A percentile compares a stretch with the other conserved stretches of the same genome.
phyloP scores from a whole-genome alignment of 2,113 vertebrate genomes.

The Semnopithecus entellus region DNA sequence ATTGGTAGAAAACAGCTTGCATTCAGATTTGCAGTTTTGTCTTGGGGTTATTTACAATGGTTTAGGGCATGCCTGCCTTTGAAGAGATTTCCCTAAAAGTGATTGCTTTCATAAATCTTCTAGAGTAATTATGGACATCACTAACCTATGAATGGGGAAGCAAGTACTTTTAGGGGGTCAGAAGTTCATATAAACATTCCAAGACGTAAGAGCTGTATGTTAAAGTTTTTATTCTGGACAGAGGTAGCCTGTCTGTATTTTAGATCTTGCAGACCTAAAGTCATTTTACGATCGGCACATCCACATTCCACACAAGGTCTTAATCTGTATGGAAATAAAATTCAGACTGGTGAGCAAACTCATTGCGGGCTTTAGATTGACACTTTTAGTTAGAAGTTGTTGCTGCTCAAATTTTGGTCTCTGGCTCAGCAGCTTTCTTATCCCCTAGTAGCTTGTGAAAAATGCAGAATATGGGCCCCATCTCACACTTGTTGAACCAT shows the following conservation, averaged over 20 bases:
- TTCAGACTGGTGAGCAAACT: neutral
- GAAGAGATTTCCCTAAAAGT: conserved; percentile 15
- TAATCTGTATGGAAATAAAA: neutral
- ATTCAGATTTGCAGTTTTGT: neutral
- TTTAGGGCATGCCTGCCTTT: conserved; percentile 5
- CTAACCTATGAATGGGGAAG: conserved; percentile 29
- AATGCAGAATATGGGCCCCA: neutral
- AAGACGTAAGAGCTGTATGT: neutral
- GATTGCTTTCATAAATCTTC: conserved; percentile 55
- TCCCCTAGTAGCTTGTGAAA: neutral
- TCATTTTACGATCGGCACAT: conserved; percentile 13
- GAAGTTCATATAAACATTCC: conserved; percentile 73
- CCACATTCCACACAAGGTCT: neutral
- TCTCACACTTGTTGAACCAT: neutral
- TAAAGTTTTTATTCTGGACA: conserved; percentile 57
- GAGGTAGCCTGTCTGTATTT: conserved; percentile 44
- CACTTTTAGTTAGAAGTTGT: neutral
- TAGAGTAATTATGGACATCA: conserved; percentile 57
- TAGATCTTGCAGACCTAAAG: neutral
- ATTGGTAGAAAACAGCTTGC: neutral
- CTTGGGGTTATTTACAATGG: neutral
- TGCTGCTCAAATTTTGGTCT: neutral
- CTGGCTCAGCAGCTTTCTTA: neutral
- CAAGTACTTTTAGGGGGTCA: conserved; percentile 55
- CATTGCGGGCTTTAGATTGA: neutral